Percentiles rank a stretch among this genome's conserved stretches.
Conservation (phyloP, 2,888 invertebrate species). For the Netelia fuscicornis region DNA sequence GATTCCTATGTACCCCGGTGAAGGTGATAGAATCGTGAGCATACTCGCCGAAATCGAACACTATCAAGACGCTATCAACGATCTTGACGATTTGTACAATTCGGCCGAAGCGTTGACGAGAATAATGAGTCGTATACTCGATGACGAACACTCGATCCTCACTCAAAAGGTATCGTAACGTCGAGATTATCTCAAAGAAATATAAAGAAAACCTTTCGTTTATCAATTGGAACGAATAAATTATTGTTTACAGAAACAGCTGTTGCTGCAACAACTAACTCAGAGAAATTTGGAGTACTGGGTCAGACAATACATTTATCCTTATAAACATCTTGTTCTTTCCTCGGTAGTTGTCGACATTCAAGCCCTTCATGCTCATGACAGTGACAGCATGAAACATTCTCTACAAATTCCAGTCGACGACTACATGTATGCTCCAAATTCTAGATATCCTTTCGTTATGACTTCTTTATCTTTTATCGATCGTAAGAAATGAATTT, state of each 20-base stretch:
- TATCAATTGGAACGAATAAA: constrained; percentile 1
- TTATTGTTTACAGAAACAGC: constrained; percentile 80
- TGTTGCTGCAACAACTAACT: constrained; percentile 82
- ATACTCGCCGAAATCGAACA: constrained; percentile 87
- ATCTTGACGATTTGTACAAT: constrained; percentile 85
- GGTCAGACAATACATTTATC: constrained; percentile 78
- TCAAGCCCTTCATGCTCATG: constrained; percentile 78
- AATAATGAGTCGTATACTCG: constrained; percentile 89
- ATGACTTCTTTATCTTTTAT: constrained; percentile 14
- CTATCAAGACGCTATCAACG: constrained; percentile 85
- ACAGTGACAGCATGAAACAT: constrained; percentile 76
- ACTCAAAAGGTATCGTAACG: constrained; percentile 88
- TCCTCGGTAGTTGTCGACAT: constrained; percentile 82
- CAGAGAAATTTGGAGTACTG: constrained; percentile 83
- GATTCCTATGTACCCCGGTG: constrained; percentile 87
- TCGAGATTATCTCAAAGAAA: neutral
- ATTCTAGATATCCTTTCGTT: neutral
- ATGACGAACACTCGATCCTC: constrained; percentile 89
- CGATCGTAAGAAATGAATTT: constrained; percentile 31
- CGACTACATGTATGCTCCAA: constrained; percentile 77
- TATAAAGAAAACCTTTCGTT: neutral
- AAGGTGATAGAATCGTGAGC: constrained; percentile 88
- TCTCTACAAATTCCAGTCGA: constrained; percentile 81
- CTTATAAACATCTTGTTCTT: constrained; percentile 80
- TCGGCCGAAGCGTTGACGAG: constrained; percentile 87